These are phyloP conservation scores for Xerus rutilus DNA, from an alignment of 2,797 vertebrate species.

Conservation along the genomic window DNA sequence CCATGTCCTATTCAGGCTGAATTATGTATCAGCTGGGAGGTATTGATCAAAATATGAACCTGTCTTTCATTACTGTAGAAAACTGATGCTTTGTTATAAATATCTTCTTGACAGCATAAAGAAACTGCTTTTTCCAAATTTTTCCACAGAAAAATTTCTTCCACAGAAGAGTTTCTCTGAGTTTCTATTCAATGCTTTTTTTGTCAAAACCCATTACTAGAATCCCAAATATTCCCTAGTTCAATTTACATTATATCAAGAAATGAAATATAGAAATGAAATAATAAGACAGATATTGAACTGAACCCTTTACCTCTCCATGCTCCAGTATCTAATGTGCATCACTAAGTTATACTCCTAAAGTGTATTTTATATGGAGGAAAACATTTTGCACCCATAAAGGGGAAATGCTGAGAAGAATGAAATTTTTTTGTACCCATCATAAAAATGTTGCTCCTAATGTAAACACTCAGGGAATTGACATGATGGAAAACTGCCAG, in stretches of 20 bases:
- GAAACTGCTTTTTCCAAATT: conserved; percentile 53
- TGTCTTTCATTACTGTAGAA: conserved; percentile 73
- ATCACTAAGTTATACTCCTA: conserved; percentile 32
- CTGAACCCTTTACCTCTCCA: conserved; percentile 64
- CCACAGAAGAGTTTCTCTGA: conserved; percentile 59
- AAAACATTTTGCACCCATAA: conserved; percentile 71
- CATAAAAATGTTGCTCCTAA: conserved; percentile 80
- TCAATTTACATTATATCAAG: conserved; percentile 61
- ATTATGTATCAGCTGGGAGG: conserved; percentile 75
- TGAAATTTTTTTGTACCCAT: conserved; percentile 63
- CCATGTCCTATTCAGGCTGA: conserved; percentile 48
- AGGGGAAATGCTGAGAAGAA: conserved; percentile 34
- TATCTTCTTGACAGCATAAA: conserved; percentile 67
- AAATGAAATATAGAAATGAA: conserved; percentile 63
- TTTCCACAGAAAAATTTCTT: conserved; percentile 68
- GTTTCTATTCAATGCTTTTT: conserved; percentile 42
- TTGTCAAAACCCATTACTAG: conserved; percentile 61
- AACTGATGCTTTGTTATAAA: conserved; percentile 77
- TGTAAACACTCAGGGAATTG: conserved; percentile 80
- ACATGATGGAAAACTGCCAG: conserved; percentile 86
- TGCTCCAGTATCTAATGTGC: conserved; percentile 34
- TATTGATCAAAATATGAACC: conserved; percentile 75
- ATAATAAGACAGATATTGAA: conserved; percentile 14
- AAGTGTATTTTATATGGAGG: conserved; percentile 44
- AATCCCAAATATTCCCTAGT: conserved; percentile 71